These are phyloP conservation scores for Caenorhabditis becei DNA, from an alignment of 2,888 invertebrate genomes.

Conservation along the genomic window DNA sequence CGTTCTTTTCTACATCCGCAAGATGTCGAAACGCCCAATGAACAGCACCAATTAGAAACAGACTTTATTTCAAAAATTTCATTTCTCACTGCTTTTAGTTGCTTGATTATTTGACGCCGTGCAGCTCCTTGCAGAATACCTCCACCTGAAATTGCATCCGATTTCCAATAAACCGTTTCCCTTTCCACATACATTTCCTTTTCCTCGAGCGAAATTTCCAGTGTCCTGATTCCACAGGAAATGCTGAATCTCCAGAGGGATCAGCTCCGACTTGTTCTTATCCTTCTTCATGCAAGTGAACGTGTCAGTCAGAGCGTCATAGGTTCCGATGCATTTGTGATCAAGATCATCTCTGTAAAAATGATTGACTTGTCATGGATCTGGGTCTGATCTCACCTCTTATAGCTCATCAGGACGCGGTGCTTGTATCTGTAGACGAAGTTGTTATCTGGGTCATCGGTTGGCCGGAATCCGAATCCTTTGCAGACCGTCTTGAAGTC, in stretches of 20 bases:
- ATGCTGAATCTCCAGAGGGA: conserved; percentile 9
- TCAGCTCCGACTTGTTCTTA: neutral
- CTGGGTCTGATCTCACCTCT: conserved; percentile 5
- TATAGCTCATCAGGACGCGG: conserved; percentile 36
- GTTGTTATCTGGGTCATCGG: neutral
- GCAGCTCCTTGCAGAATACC: conserved; percentile 34
- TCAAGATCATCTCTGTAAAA: neutral
- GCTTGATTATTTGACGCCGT: neutral
- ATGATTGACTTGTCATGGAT: neutral
- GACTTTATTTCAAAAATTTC: neutral
- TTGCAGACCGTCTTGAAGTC: conserved; percentile 3
- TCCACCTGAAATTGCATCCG: conserved; percentile 13
- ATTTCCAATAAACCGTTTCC: neutral
- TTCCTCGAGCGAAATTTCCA: conserved; percentile 24
- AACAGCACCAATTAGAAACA: conserved; percentile 9
- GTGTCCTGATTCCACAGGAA: conserved; percentile 26
- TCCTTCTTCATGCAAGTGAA: conserved; percentile 43
- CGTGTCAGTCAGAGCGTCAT: conserved; percentile 34
- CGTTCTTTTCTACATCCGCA: conserved; percentile 32
- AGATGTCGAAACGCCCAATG: conserved; percentile 8
- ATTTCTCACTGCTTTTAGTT: neutral
- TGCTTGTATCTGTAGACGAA: conserved; percentile 44
- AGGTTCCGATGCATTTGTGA: conserved; percentile 40
- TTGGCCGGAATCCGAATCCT: neutral
- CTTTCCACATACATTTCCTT: conserved; percentile 17